These are phyloP conservation scores for Thymelicus acteon DNA, from an alignment of 2,888 invertebrate genomes.

Conservation along the genomic window DNA sequence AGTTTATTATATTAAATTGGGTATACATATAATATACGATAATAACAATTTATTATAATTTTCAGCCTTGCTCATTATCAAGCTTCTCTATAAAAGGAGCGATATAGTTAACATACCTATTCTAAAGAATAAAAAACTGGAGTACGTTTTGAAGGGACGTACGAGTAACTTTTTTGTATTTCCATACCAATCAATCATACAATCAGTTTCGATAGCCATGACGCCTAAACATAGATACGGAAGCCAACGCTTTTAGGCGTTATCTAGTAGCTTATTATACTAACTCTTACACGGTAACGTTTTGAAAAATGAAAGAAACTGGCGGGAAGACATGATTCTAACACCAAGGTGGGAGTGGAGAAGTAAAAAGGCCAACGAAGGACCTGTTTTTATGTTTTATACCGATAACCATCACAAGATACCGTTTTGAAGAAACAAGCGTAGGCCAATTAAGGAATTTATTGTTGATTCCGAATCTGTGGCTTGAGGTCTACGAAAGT, in stretches of 20 bases:
- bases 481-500: too few relatives aligned
- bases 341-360: background rate
- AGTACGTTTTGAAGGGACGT: conserved; percentile 50
- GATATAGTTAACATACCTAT: conserved; percentile 7
- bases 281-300: conserved; percentile 47
- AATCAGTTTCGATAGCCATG: conserved; percentile 78
- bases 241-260: conserved; percentile 76
- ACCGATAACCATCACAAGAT: conserved; percentile 44
- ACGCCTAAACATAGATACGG: conserved; percentile 74
- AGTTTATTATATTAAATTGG: too few relatives aligned
- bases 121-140: conserved; percentile 21
- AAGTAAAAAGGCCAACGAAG: background rate
- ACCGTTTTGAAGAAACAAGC: conserved; percentile 21
- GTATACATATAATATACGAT: too few relatives aligned
- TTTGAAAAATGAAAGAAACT: conserved; percentile 67
- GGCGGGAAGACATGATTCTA: background rate
- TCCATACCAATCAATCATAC: conserved; percentile 74
- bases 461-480: too few relatives aligned
- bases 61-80: background rate
- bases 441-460: background rate
- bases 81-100: conserved; percentile 26
- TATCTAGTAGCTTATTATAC: conserved; percentile 73
- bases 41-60: too few relatives aligned
- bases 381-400: conserved; percentile 38
- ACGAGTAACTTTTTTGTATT: conserved; percentile 57